Evolutionary conservation across 2,888 invertebrate genomes (phyloP), one percentile per base, ranked within the genome.

Genomic region (Epirrhoe alternata): DNA sequence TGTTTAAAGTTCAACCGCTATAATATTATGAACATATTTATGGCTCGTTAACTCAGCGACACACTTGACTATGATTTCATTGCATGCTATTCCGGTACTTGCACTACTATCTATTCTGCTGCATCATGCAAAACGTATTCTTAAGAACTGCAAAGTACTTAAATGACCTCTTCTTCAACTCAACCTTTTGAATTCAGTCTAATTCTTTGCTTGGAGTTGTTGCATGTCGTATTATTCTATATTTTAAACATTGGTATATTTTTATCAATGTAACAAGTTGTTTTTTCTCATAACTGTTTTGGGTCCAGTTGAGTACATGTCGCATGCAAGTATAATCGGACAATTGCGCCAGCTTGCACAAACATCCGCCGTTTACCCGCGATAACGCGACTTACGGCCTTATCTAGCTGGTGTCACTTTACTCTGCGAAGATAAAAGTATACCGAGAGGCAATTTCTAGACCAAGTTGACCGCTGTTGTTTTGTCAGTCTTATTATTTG

Each of bases 321-420:
- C 57, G 72, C 74, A 74, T 74, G 73, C 69, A 71, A 70, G 71
- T 68, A 70, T 71, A 76, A 73, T 71, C 72, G 64, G 75, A 76
- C 75, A 80, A 81, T 76, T 77, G 77, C 73, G 77, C 65, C 73
- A 74, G 74, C 77, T 81, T 82, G 79, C 79, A 81, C 86, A 89
- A 89, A 88, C 89, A 89, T 87, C 88, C 88, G 86, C 74, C 79
- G 86, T 80, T 85, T 85, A 77, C 82, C 74, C 70, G 75, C 84
- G 89, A 88, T 90, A 89, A 86, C 84, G 72, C 70, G 66, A 74
- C 77, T 79, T 81, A 78, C 78, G 77, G 77, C 74, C 80, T 85
- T 86, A 87, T 61, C 56, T 61, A 50, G 61, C 49, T 55, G 56
- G 45, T 68, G 61, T 57, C 64, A 64, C 63, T 56, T 55, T 62